phyloP scores from a whole-genome alignment of 2,113 vertebrate species.

The Amphiprion percula region DNA sequence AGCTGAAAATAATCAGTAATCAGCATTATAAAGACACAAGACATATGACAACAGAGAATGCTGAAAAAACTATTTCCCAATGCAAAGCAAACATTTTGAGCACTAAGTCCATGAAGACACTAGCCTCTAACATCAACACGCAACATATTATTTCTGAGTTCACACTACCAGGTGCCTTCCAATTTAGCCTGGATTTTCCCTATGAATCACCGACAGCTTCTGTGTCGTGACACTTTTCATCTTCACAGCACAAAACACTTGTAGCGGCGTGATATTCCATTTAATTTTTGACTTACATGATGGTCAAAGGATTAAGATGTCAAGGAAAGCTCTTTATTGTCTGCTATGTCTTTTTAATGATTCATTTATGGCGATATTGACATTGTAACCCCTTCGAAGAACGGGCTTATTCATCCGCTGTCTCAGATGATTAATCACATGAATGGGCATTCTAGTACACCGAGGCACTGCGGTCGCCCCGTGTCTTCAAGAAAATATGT shows the following conservation, averaged over 20 bases:
- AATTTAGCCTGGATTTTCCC: slow-evolving; percentile 20
- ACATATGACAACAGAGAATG: not conserved
- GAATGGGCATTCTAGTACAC: slow-evolving; percentile 46
- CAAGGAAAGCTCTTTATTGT: slow-evolving; percentile 44
- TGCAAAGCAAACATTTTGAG: slow-evolving; percentile 3
- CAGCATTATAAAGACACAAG: not conserved
- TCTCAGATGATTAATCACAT: slow-evolving; percentile 59
- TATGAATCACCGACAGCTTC: not conserved
- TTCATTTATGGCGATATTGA: slow-evolving; percentile 56
- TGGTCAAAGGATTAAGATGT: slow-evolving; percentile 48
- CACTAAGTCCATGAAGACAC: not conserved
- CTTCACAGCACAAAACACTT: slow-evolving; percentile 18
- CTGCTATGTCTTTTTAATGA: slow-evolving; percentile 58
- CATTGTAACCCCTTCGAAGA: slow-evolving; percentile 58
- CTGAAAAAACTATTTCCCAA: not conserved
- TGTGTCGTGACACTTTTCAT: slow-evolving; percentile 4
- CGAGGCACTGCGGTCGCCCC: not conserved
- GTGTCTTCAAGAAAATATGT: slow-evolving; percentile 11
- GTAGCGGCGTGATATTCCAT: slow-evolving; percentile 14
- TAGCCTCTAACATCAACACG: not conserved
- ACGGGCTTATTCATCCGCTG: slow-evolving; percentile 52
- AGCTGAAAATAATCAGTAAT: too few relatives aligned
- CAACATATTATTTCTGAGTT: not conserved
- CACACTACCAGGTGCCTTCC: not conserved
- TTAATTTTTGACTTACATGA: slow-evolving; percentile 51